Base-by-base conservation (phyloP, 2,888 invertebrate genomes). In the Melanophora roralis region DNA sequence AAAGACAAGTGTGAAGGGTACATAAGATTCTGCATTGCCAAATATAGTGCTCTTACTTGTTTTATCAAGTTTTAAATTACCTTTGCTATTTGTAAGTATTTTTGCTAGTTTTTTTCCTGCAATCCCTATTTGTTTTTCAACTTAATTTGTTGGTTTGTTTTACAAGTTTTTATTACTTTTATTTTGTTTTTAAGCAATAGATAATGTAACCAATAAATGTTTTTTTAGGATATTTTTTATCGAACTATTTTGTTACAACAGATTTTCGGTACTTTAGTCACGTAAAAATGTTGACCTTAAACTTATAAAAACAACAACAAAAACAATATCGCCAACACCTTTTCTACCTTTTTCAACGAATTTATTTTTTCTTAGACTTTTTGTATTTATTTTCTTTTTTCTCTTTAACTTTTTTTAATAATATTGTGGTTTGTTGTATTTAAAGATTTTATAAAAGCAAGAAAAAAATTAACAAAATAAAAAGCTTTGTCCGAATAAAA, bases 211-310 rank as follows among this genome's bases (percentile, higher is more conserved):
- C 12, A 57, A 59, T 7, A 1, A 49, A 40, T 53, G 11, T 69
- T 55, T 12, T 27, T 53, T 65, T 23, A 16, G 38, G 62, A 62
- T n/a, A 47, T 27, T 12, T 27, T 38, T 65, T 6, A 21, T 32
- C 51, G 27, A 27, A 27, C 27, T 27, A 5, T 38, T 21, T 43
- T 19, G 1, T 11, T 43, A 19, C 19, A 51, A 27, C 2, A 16
- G 8, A 23, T 11, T 32, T 69, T 65, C 27, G 14, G 45, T 59
- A 78, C 32, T 74, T 49, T 32, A 55, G 65, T 67, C 79, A 75
- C 69, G 65, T 75, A 62, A 55, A 79, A 75, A 75, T 65, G 65
- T 71, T 74, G 79, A 23, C 79, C 71, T 67, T 19, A 53, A 75
- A 65, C 34, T 21, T 40, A 34, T 43, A 40, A 21, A 34, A 51